These are phyloP conservation scores for Dunckerocampus dactyliophorus DNA, from an alignment of 2,113 vertebrate species.

Conservation along the genomic window DNA sequence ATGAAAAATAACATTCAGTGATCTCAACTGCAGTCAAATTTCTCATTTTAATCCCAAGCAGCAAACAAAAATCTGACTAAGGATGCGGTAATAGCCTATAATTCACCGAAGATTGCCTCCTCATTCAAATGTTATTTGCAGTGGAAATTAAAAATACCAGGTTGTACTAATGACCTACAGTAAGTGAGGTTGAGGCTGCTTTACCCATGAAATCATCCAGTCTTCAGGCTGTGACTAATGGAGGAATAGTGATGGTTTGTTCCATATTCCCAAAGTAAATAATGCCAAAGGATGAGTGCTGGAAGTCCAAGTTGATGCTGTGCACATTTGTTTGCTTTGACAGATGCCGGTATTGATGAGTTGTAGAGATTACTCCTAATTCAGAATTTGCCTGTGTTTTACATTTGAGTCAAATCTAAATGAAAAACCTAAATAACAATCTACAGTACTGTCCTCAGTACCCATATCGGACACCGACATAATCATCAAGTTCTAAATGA, in stretches of 20 bases:
- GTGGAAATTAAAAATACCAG: background rate
- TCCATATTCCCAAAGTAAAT: constrained; percentile 53
- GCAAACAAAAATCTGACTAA: background rate
- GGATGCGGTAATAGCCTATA: background rate
- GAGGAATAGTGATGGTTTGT: constrained; percentile 70
- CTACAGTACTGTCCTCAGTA: background rate
- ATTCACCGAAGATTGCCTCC: background rate
- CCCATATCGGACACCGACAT: too few relatives aligned
- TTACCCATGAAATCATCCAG: constrained; percentile 50
- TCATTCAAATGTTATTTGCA: background rate
- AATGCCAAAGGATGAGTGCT: constrained; percentile 16
- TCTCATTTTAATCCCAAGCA: background rate
- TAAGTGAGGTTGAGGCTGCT: constrained; percentile 49
- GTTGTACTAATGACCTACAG: constrained; percentile 60
- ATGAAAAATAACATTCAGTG: too few relatives aligned
- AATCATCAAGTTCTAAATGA: too few relatives aligned
- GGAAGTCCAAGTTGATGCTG: constrained; percentile 32
- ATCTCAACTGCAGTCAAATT: background rate
- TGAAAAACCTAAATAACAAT: background rate
- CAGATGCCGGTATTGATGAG: constrained; percentile 35
- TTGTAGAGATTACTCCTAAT: constrained; percentile 8
- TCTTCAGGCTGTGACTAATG: constrained; percentile 64
- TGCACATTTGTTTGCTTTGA: constrained; percentile 25
- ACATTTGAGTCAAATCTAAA: background rate
- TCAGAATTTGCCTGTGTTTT: too few relatives aligned